phyloP scores from a whole-genome alignment of 2,888 invertebrate genomes.

The Glyphotaelius pellucidus region DNA sequence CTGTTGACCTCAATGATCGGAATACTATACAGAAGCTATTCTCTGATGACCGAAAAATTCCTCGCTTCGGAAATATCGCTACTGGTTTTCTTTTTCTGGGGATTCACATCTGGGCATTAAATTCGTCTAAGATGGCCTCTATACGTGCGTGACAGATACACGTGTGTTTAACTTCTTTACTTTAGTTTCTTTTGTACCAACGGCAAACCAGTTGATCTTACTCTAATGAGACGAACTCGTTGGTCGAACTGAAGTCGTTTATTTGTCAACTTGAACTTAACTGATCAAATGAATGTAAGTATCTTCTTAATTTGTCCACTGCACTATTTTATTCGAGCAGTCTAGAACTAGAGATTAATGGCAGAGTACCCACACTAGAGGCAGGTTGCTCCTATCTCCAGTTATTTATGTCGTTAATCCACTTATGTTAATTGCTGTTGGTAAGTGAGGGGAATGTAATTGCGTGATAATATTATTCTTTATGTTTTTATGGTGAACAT shows the following conservation, averaged over 20 bases:
- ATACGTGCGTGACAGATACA: not conserved
- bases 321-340: not conserved
- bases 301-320: constrained; percentile 21
- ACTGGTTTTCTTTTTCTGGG: constrained; percentile 48
- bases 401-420: not conserved
- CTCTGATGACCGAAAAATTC: constrained; percentile 52
- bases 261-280: not conserved
- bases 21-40: constrained; percentile 44
- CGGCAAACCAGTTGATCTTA: constrained; percentile 47
- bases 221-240: constrained; percentile 45
- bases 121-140: not conserved
- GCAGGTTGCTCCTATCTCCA: not conserved
- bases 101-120: constrained; percentile 13
- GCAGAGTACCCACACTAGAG: not conserved
- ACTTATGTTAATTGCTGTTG: not conserved
- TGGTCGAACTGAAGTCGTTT: not conserved
- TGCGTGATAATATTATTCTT: not conserved
- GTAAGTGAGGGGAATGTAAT: not conserved
- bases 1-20: constrained; percentile 50
- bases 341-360: not conserved
- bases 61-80: constrained; percentile 45
- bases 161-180: not conserved
- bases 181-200: not conserved
- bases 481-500: not conserved
- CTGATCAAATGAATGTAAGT: constrained; percentile 33